phyloP scores from a whole-genome alignment of 2,888 invertebrate genomes.

The Automeris io region DNA sequence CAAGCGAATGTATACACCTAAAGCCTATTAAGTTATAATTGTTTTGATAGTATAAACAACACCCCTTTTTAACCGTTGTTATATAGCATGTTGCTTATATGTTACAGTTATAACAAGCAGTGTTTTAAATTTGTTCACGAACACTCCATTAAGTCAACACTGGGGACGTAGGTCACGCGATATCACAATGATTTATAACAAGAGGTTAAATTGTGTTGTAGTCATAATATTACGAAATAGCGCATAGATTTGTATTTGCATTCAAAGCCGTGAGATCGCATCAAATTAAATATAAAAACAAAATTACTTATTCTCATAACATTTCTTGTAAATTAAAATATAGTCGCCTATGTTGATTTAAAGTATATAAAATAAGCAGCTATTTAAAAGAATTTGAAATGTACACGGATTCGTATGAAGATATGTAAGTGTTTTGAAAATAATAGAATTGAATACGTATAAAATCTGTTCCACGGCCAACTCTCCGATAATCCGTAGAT shows the following conservation, averaged over 20 bases:
- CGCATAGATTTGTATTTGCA: background rate
- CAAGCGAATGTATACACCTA: background rate
- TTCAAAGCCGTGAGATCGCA: slow-evolving; percentile 1
- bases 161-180: slow-evolving; percentile 54
- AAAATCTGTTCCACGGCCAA: too few relatives aligned
- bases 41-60: slow-evolving; percentile 9
- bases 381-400: too few relatives aligned
- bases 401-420: too few relatives aligned
- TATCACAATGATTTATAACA: slow-evolving; percentile 39
- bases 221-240: too few relatives aligned
- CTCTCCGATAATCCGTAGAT: too few relatives aligned
- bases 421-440: too few relatives aligned
- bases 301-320: too few relatives aligned
- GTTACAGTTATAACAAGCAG: slow-evolving; percentile 44
- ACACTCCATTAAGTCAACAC: slow-evolving; percentile 70
- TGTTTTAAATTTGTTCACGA: slow-evolving; percentile 45
- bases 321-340: too few relatives aligned
- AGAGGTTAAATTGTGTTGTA: slow-evolving; percentile 9
- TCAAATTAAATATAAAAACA: too few relatives aligned
- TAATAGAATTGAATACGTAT: too few relatives aligned
- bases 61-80: slow-evolving; percentile 14
- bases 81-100: slow-evolving; percentile 44
- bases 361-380: too few relatives aligned
- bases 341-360: too few relatives aligned
- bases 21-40: background rate